A percentile compares a stretch with the other conserved stretches of the same genome.
Evolutionary conservation across 2,797 vertebrate species (phyloP).

Genomic region (Sebastolobus alascanus): DNA sequence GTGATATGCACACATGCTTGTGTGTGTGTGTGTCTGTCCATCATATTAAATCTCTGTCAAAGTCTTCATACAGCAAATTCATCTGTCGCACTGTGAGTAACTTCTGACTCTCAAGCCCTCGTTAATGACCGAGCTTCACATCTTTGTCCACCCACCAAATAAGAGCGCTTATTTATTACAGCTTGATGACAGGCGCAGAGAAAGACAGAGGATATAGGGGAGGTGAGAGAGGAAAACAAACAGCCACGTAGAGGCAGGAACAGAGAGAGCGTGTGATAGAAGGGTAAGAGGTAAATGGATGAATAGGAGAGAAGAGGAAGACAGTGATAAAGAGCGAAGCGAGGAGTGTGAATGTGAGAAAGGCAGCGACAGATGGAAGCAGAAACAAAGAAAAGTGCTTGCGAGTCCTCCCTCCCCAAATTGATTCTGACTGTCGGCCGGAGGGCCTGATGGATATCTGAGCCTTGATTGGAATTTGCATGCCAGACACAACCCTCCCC

Average conservation of each 20-base stretch:
- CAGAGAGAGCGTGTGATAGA: constrained; percentile 34
- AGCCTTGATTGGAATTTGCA: constrained; percentile 78
- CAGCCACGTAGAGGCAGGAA: constrained; percentile 18
- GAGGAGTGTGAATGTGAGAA: constrained; percentile 45
- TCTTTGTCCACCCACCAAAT: constrained; percentile 69
- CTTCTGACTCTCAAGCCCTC: constrained; percentile 38
- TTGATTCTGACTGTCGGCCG: constrained; percentile 75
- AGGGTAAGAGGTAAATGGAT: constrained; percentile 51
- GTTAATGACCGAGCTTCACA: constrained; percentile 58
- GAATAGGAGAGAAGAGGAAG: constrained; percentile 53
- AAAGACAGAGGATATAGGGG: constrained; percentile 17
- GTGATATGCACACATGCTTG: constrained; percentile 41
- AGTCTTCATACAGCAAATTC: constrained; percentile 42
- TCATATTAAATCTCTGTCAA: constrained; percentile 47
- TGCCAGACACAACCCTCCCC: constrained; percentile 65
- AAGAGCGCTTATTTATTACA: constrained; percentile 72
- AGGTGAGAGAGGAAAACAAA: constrained; percentile 41
- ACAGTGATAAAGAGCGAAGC: constrained; percentile 58
- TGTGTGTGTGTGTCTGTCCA: constrained; percentile 10
- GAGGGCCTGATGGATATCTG: constrained; percentile 77
- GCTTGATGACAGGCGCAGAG: constrained; percentile 53
- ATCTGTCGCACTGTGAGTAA: constrained; percentile 55
- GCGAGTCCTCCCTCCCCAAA: constrained; percentile 66
- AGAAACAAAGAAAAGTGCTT: constrained; percentile 67
- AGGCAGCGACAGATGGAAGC: constrained; percentile 58